Evolutionary conservation across 2,797 vertebrate species (phyloP).

Genomic region (Gymnothorax javanicus): DNA sequence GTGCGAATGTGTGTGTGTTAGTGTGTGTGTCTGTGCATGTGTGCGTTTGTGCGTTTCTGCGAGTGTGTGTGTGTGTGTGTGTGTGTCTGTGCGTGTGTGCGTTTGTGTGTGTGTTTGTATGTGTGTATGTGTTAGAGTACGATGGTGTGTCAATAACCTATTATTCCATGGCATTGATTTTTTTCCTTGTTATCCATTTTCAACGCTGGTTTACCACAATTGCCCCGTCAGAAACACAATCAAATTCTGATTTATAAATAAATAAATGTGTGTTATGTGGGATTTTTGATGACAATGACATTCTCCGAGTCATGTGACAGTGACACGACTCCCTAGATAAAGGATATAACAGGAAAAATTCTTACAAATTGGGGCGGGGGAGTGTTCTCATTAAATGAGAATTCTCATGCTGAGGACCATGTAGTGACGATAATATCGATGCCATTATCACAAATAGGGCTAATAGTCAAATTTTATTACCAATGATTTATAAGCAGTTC

Average conservation of each 20-base stretch:
- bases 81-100: conserved; percentile 5
- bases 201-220: not conserved
- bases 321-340: not conserved
- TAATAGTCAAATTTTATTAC: not conserved
- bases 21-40: conserved; percentile 30
- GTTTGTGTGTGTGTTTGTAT: conserved; percentile 28
- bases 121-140: conserved; percentile 32
- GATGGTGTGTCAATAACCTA: not conserved
- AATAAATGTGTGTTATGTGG: not conserved
- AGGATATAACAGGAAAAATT: not conserved
- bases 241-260: not conserved
- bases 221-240: not conserved
- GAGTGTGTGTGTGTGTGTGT: not conserved
- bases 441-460: not conserved
- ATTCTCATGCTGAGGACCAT: not conserved
- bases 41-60: not conserved
- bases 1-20: conserved; percentile 32
- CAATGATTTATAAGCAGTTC: not conserved
- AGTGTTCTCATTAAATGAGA: not conserved
- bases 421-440: not conserved
- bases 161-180: not conserved
- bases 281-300: not conserved
- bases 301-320: not conserved
- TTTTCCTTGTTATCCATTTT: not conserved
- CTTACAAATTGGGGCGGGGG: no score